Conservation (phyloP, 35 echinoderm and acorn worm genomes). For the Patiria miniata region DNA sequence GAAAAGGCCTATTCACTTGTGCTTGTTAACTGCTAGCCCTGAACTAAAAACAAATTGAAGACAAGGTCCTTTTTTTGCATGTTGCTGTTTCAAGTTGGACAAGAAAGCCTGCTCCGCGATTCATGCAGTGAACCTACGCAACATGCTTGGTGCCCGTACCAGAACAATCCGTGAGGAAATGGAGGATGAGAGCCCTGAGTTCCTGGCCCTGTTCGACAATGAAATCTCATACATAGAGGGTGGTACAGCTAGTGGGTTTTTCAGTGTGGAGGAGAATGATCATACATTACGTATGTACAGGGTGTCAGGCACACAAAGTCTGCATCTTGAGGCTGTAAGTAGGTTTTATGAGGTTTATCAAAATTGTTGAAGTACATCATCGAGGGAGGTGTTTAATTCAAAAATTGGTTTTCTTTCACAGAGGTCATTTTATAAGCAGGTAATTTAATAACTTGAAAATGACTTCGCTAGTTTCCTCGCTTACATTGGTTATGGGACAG, state of each 20-base stretch:
- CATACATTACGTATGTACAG: conserved; percentile 84
- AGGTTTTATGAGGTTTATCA: no score
- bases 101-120: conserved; percentile 98
- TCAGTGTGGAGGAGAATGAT: conserved; percentile 67
- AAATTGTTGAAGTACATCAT: no score
- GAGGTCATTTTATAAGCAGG: no score
- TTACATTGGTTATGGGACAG: no score
- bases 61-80: not conserved
- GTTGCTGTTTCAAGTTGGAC: conserved; percentile 60
- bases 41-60: no score
- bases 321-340: conserved; percentile 93
- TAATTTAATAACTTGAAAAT: no score
- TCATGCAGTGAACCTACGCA: conserved; percentile 93
- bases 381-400: no score
- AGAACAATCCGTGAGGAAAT: conserved; percentile 86
- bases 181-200: conserved; percentile 92
- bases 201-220: conserved; percentile 80
- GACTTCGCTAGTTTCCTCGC: no score
- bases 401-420: no score
- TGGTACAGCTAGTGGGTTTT: conserved; percentile 93
- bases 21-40: no score
- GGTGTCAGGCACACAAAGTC: conserved; percentile 75
- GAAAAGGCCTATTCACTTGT: no score
- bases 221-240: conserved; percentile 93
- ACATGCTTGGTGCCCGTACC: conserved; percentile 72